Conservation (phyloP, 2,113 vertebrate genomes). For the Hyla sarda region DNA sequence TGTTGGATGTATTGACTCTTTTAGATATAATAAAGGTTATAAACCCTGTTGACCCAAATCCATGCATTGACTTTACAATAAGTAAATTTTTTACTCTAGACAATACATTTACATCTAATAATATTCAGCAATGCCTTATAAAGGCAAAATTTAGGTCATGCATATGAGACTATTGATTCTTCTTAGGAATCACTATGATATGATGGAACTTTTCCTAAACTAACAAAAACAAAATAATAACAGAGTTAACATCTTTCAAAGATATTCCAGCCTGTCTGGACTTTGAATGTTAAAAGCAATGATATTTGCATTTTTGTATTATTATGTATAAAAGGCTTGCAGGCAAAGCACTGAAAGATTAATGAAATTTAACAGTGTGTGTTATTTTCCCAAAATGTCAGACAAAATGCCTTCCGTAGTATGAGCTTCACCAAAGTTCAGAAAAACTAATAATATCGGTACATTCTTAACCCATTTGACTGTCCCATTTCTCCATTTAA, state of each 20-base stretch:
- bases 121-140: background rate
- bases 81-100: background rate
- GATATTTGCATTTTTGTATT: background rate
- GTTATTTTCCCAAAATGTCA: constrained; percentile 10
- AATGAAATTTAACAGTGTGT: background rate
- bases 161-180: background rate
- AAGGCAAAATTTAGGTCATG: constrained; percentile 10
- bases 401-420: background rate
- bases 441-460: background rate
- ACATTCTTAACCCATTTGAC: background rate
- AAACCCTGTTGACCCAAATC: constrained; percentile 28
- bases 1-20: background rate
- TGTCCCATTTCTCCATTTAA: background rate
- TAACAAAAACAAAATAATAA: background rate
- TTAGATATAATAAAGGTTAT: background rate
- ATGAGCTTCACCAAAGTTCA: background rate
- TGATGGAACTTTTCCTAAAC: background rate
- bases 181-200: background rate
- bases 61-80: constrained; percentile 21
- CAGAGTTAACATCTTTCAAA: background rate
- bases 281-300: background rate
- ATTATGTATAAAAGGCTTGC: background rate
- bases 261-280: background rate
- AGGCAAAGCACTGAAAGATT: background rate
- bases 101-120: constrained; percentile 38